Evolutionary conservation across 1,140 invertebrate species (phyloP).

Genomic region (Cepaea nemoralis): DNA sequence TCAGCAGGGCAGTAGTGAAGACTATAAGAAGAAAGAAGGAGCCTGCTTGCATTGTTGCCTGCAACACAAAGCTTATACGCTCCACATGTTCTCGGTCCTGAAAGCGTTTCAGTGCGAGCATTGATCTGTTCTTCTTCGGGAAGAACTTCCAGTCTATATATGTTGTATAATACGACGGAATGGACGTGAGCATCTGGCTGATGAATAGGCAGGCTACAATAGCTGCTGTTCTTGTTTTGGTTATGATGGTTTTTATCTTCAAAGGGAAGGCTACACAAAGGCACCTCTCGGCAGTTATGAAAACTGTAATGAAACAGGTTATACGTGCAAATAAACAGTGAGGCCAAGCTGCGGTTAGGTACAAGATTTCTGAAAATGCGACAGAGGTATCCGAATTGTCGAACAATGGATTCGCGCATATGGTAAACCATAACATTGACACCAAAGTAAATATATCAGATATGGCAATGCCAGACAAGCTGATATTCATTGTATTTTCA

Average conservation of each 20-base stretch:
- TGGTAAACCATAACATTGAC: background rate
- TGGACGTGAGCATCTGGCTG: background rate
- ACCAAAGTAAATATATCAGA: background rate
- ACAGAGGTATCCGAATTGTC: background rate
- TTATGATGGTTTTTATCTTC: slow-evolving; percentile 9
- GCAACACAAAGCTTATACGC: background rate
- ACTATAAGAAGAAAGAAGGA: background rate
- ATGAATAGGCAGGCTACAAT: background rate
- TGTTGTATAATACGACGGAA: background rate
- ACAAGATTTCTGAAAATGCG: background rate
- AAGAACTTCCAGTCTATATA: background rate
- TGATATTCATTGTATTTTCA: too few relatives aligned
- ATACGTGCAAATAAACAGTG: background rate
- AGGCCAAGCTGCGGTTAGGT: background rate
- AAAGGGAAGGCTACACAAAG: slow-evolving; percentile 15
- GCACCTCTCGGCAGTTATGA: slow-evolving; percentile 19
- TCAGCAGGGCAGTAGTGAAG: background rate
- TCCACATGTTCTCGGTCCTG: background rate
- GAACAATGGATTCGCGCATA: slow-evolving; percentile 7
- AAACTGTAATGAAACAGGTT: slow-evolving; percentile 14
- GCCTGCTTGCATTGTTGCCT: background rate
- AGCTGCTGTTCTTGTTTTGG: background rate
- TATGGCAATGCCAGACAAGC: background rate
- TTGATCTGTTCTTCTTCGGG: background rate
- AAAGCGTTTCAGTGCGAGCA: background rate